Conservation (phyloP, 1,140 invertebrate species). For the Drosophila ercepeae region DNA sequence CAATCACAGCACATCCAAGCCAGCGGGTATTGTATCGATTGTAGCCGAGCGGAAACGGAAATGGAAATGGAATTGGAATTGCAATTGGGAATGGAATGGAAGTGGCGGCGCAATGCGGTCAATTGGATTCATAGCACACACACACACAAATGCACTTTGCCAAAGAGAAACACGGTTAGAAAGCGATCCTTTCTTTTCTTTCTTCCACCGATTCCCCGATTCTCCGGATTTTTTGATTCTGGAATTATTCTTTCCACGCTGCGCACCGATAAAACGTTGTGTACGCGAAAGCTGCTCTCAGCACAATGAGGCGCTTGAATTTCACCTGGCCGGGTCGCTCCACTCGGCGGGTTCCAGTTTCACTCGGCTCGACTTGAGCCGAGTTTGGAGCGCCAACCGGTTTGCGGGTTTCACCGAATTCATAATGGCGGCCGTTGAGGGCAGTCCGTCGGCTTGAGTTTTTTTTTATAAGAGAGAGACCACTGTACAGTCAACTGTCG, state of each 20-base stretch:
- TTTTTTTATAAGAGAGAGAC: slow-evolving; percentile 45
- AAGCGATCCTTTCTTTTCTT: slow-evolving; percentile 28
- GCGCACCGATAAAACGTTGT: slow-evolving; percentile 70
- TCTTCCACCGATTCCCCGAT: slow-evolving; percentile 4
- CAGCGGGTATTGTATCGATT: slow-evolving; percentile 35
- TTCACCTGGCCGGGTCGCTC: slow-evolving; percentile 28
- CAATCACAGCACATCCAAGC: slow-evolving; percentile 19
- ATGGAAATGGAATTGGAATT: not conserved
- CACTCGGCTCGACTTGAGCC: slow-evolving; percentile 65
- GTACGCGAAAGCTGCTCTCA: slow-evolving; percentile 81
- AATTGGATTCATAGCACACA: slow-evolving; percentile 67
- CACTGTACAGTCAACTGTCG: slow-evolving; percentile 4
- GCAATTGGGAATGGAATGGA: slow-evolving; percentile 13
- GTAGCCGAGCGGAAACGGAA: slow-evolving; percentile 9
- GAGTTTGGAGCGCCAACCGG: slow-evolving; percentile 57
- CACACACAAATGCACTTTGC: slow-evolving; percentile 30
- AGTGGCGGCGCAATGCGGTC: slow-evolving; percentile 56
- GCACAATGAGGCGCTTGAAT: slow-evolving; percentile 66
- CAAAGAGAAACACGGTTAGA: slow-evolving; percentile 27
- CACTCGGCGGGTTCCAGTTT: slow-evolving; percentile 25
- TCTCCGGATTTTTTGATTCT: slow-evolving; percentile 10
- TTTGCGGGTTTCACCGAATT: slow-evolving; percentile 66
- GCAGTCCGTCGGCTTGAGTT: not conserved
- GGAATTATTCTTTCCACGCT: slow-evolving; percentile 7
- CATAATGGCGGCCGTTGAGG: slow-evolving; percentile 75